Evolutionary conservation across 1,140 invertebrate genomes (phyloP).

Genomic region (Archivesica marissinica): DNA sequence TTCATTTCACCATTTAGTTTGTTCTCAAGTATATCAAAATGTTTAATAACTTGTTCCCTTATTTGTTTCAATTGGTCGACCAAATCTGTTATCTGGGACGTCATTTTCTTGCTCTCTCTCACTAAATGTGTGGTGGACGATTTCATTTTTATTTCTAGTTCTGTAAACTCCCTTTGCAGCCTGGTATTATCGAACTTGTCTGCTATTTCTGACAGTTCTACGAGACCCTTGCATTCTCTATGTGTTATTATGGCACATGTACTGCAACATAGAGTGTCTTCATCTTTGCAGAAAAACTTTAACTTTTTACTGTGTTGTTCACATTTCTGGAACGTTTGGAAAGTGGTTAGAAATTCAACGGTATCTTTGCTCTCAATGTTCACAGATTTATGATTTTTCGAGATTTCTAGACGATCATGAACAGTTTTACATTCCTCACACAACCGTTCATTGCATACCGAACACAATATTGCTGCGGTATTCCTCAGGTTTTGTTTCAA

Average conservation of each 20-base stretch:
- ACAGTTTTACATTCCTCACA: not conserved
- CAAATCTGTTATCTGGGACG: not conserved
- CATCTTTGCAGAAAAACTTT: constrained; percentile 22
- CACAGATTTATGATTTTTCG: not conserved
- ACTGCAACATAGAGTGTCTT: not conserved
- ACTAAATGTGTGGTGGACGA: not conserved
- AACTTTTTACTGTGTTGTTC: not conserved
- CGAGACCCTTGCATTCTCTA: not conserved
- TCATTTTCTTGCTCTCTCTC: not conserved
- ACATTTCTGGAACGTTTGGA: constrained; percentile 1
- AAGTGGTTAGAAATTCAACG: not conserved
- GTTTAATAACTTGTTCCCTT: not conserved
- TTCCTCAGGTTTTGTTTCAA: not conserved
- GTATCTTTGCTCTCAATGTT: not conserved
- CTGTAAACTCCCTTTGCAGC: not conserved
- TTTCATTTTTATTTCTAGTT: not conserved
- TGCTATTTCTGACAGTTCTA: not conserved
- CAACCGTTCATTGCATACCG: not conserved
- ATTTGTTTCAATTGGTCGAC: not conserved
- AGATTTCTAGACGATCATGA: not conserved
- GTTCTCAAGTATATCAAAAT: not conserved
- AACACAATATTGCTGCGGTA: not conserved
- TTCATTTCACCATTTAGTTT: not conserved
- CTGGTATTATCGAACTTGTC: not conserved
- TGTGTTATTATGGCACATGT: constrained; percentile 9